Base-by-base conservation (phyloP, 2,797 vertebrate genomes). In the Petrocephalus schoutedeni region DNA sequence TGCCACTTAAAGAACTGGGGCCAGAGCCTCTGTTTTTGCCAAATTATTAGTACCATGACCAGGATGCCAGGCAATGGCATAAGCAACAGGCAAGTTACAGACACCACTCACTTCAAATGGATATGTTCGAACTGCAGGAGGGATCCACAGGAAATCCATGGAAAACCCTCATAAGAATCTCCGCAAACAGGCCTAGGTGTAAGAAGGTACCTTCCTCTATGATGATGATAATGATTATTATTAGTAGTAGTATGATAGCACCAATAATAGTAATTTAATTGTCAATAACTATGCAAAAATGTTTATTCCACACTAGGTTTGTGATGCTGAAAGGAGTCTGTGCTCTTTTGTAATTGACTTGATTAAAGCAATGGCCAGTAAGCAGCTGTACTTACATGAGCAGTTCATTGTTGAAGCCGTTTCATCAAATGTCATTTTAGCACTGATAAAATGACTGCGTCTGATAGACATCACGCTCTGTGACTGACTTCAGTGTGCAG, bases 1-100 rank as follows among this genome's bases (percentile, higher is more conserved):
- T 95, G 95, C 94, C 92, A 94, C 74, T 91, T 89, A 91, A 80
- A 80, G n/a, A 45, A 80, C 74, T 80, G 7, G 93, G 94, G 93
- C 91, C 91, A 89, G 88, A 89, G 87, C 23, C 14, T 54, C 92
- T 91, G 91, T 90, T 91, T 90, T 90, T 86, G 32, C 32, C 56
- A 89, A 87, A 88, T 77, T 45, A 77, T 77, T 16, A 77, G 23
- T 67, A 4, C 23, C n/a, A 23, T 32, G 61, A 1, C 32, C 64
- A 36, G 71, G 71, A 45, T 6, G 6, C 36, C 71, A 77, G 36
- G 7, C 16, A 77, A 77, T 41, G 71, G 16, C 36, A 77, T 36
- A 77, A 12, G 2, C 71, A 77, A 77, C 36, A 74, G 71, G 28
- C 32, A 36, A 14, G 32, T 19, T 36, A 74, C 71, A 77, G 32